Evolutionary conservation across 2,888 invertebrate genomes (phyloP).

Genomic region (Diachrysia chrysitis): DNA sequence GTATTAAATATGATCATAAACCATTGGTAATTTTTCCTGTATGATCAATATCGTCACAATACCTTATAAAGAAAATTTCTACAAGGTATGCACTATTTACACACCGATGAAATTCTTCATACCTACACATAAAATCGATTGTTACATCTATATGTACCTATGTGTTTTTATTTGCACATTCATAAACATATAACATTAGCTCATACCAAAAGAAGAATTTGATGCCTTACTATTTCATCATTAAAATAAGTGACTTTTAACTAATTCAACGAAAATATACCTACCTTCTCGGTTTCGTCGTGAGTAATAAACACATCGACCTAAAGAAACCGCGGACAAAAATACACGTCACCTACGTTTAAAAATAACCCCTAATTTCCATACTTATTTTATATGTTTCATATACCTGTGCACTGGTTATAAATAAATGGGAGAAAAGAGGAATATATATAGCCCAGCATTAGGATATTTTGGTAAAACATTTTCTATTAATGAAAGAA

Average conservation of each 20-base stretch:
- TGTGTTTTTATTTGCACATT: not conserved
- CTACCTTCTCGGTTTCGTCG: not conserved
- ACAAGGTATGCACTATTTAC: not conserved
- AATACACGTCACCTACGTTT: conserved; percentile 21
- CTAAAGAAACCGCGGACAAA: conserved; percentile 26
- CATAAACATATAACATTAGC: not conserved
- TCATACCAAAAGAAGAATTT: not conserved
- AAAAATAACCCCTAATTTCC: conserved; percentile 27
- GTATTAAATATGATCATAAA: too few species aligned
- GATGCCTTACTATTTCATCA: not conserved
- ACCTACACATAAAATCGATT: not conserved
- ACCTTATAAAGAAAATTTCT: not conserved
- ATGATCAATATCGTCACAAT: not conserved
- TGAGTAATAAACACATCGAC: conserved; percentile 36
- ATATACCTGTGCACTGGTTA: not conserved
- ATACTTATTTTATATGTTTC: not conserved
- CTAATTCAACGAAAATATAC: not conserved
- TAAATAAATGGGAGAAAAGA: not conserved
- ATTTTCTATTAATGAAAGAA: not conserved
- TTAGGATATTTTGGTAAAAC: not conserved
- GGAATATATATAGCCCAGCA: not conserved
- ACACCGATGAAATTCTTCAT: not conserved
- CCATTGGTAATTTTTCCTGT: not conserved
- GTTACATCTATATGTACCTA: not conserved
- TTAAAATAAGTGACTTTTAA: not conserved